Conservation (phyloP, 2,888 invertebrate species). For the Eupithecia insigniata region DNA sequence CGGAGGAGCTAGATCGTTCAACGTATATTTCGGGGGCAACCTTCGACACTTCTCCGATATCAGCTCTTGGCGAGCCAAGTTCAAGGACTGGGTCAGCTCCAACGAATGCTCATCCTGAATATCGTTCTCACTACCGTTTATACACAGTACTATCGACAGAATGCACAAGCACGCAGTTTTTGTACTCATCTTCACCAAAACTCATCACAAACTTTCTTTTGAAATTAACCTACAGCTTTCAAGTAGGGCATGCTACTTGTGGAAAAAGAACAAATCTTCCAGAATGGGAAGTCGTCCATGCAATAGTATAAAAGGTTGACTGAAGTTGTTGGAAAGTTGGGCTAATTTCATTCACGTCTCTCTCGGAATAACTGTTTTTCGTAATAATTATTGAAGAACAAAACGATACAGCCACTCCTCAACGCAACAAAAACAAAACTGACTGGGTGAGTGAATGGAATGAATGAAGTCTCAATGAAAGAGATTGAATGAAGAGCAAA, state of each 20-base stretch:
- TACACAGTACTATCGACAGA: conserved; percentile 62
- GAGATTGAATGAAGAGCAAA: neutral
- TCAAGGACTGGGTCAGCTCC: conserved; percentile 86
- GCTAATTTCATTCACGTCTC: conserved; percentile 13
- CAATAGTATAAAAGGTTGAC: conserved; percentile 6
- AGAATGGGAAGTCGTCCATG: neutral
- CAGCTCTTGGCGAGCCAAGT: conserved; percentile 85
- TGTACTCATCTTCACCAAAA: conserved; percentile 64
- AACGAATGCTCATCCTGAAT: conserved; percentile 74
- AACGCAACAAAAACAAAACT: conserved; percentile 30
- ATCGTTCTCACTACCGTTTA: conserved; percentile 62
- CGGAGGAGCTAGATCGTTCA: conserved; percentile 80
- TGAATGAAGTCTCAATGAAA: neutral
- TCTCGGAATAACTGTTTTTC: conserved; percentile 7
- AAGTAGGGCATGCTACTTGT: conserved; percentile 65
- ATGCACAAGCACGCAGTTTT: conserved; percentile 56
- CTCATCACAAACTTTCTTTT: conserved; percentile 71
- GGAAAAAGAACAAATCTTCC: conserved; percentile 2
- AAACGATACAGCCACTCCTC: neutral
- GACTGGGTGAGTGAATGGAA: conserved; percentile 37
- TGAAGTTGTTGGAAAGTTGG: neutral
- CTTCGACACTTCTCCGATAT: conserved; percentile 86
- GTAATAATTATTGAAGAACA: conserved; percentile 5
- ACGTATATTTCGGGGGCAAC: conserved; percentile 68
- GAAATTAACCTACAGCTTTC: conserved; percentile 55